phyloP scores from a whole-genome alignment of 2,888 invertebrate genomes.

The Stenoptilia bipunctidactyla region DNA sequence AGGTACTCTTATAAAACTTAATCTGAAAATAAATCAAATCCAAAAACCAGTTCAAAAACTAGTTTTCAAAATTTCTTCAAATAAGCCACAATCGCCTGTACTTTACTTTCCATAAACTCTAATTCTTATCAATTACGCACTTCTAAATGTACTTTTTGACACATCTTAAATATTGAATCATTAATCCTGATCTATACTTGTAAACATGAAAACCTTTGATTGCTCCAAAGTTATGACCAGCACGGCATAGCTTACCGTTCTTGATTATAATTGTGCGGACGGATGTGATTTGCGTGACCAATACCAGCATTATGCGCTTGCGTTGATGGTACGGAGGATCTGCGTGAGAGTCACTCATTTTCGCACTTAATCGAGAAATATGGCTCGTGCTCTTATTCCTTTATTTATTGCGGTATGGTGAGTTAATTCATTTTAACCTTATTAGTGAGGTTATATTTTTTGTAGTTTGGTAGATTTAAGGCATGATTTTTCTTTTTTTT shows the following conservation, averaged over 20 bases:
- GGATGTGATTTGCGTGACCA: slow-evolving; percentile 66
- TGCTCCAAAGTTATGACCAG: slow-evolving; percentile 62
- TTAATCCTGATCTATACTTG: slow-evolving; percentile 23
- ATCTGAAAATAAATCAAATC: no score
- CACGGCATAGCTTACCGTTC: slow-evolving; percentile 32
- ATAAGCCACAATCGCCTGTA: no score
- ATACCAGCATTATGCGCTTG: slow-evolving; percentile 45
- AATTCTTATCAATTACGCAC: no score
- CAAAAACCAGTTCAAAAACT: no score
- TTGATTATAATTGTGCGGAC: slow-evolving; percentile 69
- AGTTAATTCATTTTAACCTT: slow-evolving; percentile 57
- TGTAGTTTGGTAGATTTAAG: no score
- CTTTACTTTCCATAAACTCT: no score
- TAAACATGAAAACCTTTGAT: slow-evolving; percentile 58
- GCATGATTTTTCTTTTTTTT: no score
- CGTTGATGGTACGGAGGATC: neutral
- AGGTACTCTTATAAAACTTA: no score
- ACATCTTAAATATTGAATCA: neutral
- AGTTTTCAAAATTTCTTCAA: no score
- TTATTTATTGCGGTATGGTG: slow-evolving; percentile 56
- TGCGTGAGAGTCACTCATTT: slow-evolving; percentile 27
- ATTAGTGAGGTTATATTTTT: slow-evolving; percentile 32
- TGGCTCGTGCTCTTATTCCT: slow-evolving; percentile 64
- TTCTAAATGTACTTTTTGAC: neutral
- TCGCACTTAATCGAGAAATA: slow-evolving; percentile 70